Evolutionary conservation across 2,113 vertebrate species (phyloP), one percentile per base, ranked within the genome.

Genomic region (Archocentrus centrarchus): DNA sequence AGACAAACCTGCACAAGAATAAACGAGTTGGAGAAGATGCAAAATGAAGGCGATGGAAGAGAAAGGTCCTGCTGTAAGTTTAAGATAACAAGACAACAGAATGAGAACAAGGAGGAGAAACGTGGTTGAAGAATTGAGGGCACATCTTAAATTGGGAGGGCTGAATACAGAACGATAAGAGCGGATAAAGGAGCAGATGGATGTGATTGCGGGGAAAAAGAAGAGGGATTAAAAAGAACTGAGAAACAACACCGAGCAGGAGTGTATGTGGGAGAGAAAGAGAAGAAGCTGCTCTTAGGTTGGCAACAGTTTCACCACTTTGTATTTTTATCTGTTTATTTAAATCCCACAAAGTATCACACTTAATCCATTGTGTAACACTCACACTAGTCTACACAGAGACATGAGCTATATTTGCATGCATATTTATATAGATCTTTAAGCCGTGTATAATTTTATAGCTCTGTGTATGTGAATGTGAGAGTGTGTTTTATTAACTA

Each of bases 251-350:
- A 32, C 32, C 20, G 30, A 60, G 73, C 3, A 32, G 1, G 24
- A 10, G 50, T 20, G 35, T 6, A 20, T 53, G 59, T 11, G 44
- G 58, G 59, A 2, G 66, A 53, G 24, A 53, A 20, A 59, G 53
- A n/a, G 60, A 57, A 35, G 68, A 5, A 57, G 75, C 66, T 78
- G 75, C 18, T n/a, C 13, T 58, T 6, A 60, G 58, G 70, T 60
- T 57, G 39, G 80, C 87, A 87, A 82, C 89, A 77, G 77, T 79
- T 90, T 83, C 78, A 75, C 6, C 77, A 35, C 8, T 55, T 70
- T 39, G 57, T 89, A 92, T 92, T 91, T 89, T 79, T 88, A 85
- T 77, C 84, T 4, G 11, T 88, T 83, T 86, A 80, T 89, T 87
- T 89, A 39, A 77, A 76, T 80, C 75, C n/a, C 82, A 57, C 27